These are phyloP conservation scores for Epizoanthus rinbou DNA, from an alignment of 92 coral and sea anemone genomes.

Conservation along the genomic window DNA sequence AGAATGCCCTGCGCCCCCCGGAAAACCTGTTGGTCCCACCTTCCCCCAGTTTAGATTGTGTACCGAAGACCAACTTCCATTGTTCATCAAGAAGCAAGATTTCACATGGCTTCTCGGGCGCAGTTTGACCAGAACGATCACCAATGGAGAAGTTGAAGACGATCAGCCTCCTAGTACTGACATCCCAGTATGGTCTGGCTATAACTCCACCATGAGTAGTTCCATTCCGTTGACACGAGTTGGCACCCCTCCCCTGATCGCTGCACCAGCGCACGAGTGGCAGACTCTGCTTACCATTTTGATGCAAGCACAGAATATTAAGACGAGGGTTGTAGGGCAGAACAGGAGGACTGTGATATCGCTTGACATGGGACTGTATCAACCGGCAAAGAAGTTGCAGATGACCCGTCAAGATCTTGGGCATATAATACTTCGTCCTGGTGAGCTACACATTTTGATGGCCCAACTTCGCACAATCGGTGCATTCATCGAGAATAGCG, in stretches of 20 bases:
- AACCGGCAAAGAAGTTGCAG: slow-evolving; percentile 74
- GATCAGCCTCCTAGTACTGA: slow-evolving; percentile 14
- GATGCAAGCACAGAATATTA: slow-evolving; percentile 61
- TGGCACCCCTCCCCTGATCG: slow-evolving; percentile 54
- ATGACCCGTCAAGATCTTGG: slow-evolving; percentile 65
- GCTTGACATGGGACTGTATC: slow-evolving; percentile 63
- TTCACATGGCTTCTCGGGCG: slow-evolving; percentile 60
- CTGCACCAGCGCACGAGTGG: slow-evolving; percentile 74
- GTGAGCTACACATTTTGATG: slow-evolving; percentile 74
- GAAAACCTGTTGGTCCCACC: slow-evolving; percentile 53
- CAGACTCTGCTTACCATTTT: slow-evolving; percentile 51
- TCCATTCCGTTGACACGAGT: slow-evolving; percentile 36
- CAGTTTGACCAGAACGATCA: slow-evolving; percentile 47
- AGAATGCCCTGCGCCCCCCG: slow-evolving; percentile 63
- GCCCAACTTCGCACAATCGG: slow-evolving; percentile 59
- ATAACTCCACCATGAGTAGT: slow-evolving; percentile 39
- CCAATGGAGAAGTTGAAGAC: slow-evolving; percentile 39
- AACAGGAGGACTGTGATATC: slow-evolving; percentile 57
- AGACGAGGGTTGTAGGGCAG: slow-evolving; percentile 50
- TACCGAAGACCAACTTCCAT: slow-evolving; percentile 51
- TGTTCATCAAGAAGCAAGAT: slow-evolving; percentile 46
- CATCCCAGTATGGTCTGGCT: slow-evolving; percentile 64
- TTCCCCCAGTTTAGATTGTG: slow-evolving; percentile 45
- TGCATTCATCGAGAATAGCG: slow-evolving; percentile 45
- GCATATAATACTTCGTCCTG: slow-evolving; percentile 66